A percentile compares a stretch with the other conserved stretches of the same genome.
phyloP scores from a whole-genome alignment of 2,113 vertebrate genomes.

The Panthera leo region DNA sequence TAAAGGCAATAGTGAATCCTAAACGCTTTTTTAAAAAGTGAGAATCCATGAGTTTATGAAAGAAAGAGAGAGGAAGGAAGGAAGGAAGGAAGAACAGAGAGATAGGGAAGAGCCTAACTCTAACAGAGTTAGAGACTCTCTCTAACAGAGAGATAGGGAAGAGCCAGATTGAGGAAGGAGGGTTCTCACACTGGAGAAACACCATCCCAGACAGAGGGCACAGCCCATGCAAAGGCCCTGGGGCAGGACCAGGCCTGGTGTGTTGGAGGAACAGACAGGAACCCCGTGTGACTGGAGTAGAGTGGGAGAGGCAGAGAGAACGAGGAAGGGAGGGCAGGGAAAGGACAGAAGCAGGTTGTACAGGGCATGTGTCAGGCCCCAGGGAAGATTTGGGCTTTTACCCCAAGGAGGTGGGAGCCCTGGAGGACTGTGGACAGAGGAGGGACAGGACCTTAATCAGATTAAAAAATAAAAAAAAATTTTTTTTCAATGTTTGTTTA shows the following conservation, averaged over 20 bases:
- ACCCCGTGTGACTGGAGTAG: too few relatives aligned
- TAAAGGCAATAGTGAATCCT: not conserved
- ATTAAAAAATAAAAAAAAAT: not conserved
- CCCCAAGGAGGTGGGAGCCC: not conserved
- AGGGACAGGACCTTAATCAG: not conserved
- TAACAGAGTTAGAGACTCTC: too few relatives aligned
- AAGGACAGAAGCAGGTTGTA: too few relatives aligned
- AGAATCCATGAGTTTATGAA: not conserved
- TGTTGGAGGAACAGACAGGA: not conserved
- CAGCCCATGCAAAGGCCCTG: not conserved
- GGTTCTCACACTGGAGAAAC: not conserved
- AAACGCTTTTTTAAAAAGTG: not conserved
- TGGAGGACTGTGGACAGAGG: not conserved
- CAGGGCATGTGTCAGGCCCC: not conserved
- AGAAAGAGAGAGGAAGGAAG: too few relatives aligned
- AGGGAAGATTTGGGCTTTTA: not conserved
- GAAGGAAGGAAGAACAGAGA: not conserved
- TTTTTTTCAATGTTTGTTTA: too few relatives aligned
- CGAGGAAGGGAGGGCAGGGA: not conserved
- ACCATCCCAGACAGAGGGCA: not conserved
- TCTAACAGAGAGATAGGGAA: not conserved
- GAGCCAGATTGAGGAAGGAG: not conserved
- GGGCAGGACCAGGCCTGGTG: not conserved
- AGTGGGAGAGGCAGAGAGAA: not conserved
- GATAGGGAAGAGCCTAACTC: not conserved